Evolutionary conservation across 1,140 invertebrate genomes (phyloP).

Genomic region (Calosoma granatense): DNA sequence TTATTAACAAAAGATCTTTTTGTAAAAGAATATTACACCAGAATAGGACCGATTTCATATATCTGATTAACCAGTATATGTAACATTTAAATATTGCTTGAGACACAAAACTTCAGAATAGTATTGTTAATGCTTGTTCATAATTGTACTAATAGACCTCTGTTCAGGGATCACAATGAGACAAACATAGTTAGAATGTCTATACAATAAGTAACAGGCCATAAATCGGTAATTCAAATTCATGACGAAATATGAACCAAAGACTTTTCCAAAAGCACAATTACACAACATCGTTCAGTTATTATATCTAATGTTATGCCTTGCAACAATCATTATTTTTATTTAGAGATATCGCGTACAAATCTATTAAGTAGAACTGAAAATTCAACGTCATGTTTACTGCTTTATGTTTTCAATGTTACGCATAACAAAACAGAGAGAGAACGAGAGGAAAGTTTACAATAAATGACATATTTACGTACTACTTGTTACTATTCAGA

Average conservation of each 20-base stretch:
- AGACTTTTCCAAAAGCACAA: too few species aligned
- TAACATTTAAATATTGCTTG: background rate
- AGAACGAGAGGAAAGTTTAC: too few species aligned
- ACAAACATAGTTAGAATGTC: background rate
- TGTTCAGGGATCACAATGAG: constrained; percentile 2
- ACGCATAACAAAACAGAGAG: too few species aligned
- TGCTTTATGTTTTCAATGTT: too few species aligned
- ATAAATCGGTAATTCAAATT: background rate
- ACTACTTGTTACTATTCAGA: too few species aligned
- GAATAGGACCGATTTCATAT: too few species aligned
- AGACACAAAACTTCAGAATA: background rate
- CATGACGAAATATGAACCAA: too few species aligned
- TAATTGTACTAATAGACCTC: constrained; percentile 4
- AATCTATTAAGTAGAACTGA: background rate
- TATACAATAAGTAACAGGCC: background rate
- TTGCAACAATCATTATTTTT: background rate
- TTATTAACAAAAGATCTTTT: too few species aligned
- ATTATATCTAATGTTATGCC: too few species aligned
- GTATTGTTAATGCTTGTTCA: background rate
- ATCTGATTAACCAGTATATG: background rate
- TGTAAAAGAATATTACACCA: too few species aligned
- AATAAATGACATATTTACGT: too few species aligned
- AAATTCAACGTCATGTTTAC: background rate
- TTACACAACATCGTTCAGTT: too few species aligned
- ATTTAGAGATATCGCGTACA: background rate